A percentile compares a stretch with the other conserved stretches of the same genome.
Conservation (phyloP, 2,113 vertebrate genomes). For the Entomyzon cyanotis region DNA sequence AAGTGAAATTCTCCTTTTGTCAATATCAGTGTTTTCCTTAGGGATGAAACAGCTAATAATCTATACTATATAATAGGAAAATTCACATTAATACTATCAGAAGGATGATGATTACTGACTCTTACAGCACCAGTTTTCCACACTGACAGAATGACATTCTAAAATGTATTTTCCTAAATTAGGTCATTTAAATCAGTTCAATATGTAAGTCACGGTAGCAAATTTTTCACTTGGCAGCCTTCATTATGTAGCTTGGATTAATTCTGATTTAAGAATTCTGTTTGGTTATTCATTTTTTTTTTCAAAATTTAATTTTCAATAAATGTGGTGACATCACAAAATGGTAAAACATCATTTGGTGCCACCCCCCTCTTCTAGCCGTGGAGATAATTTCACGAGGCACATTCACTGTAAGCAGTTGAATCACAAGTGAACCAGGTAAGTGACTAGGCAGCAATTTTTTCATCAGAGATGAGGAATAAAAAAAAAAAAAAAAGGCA, state of each 20-base stretch:
- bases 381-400: not conserved
- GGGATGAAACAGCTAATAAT: constrained; percentile 42
- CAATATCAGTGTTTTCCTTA: constrained; percentile 37
- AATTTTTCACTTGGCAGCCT: constrained; percentile 41
- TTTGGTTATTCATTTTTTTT: not conserved
- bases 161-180: constrained; percentile 48
- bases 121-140: constrained; percentile 11
- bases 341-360: not conserved
- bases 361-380: not conserved
- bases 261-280: constrained; percentile 2
- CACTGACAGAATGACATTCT: not conserved
- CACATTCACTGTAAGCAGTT: not conserved
- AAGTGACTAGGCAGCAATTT: not conserved
- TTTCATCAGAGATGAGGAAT: not conserved
- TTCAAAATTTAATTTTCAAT: not conserved
- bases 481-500: not conserved
- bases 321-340: not conserved
- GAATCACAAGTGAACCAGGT: not conserved
- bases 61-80: constrained; percentile 10
- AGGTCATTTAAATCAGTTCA: constrained; percentile 47
- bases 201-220: constrained; percentile 24
- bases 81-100: constrained; percentile 35
- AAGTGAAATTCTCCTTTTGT: constrained; percentile 35
- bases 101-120: constrained; percentile 22
- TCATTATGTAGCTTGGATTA: constrained; percentile 18